Evolutionary conservation across 2,888 invertebrate species (phyloP), one percentile per base, ranked within the genome.

Genomic region (Apodemia duryi): DNA sequence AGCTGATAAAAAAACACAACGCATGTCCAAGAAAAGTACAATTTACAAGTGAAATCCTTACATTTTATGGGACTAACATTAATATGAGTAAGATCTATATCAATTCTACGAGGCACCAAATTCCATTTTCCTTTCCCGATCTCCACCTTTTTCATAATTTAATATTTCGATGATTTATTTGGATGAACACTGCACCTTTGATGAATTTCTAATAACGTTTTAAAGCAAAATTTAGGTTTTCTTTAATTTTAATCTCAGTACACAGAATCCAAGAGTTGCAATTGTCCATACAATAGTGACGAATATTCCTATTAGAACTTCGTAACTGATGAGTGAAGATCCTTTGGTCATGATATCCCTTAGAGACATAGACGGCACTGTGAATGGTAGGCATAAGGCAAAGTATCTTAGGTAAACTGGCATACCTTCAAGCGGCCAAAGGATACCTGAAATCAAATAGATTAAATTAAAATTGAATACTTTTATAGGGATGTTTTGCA

Each of bases 331-430:
- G 51, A 97, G 86, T 0, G 93, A 82, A 90, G 95, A 95, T 0
- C 97, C 97, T 79, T 96, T 95, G 68, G 95, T 95, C 75, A 97
- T 92, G 65, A 97, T 92, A 73, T 94, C 95, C 68, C 98, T 89
- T 64, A 97, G 91, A 0, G 97, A 95, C 69, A 94, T 94, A 0
- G 96, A 94, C 0, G 97, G 95, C 64, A 96, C 85, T 0, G 98
- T 98, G 79, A 97, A 95, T 0, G 98, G 98, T 5, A 97, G 88
- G 1, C 90, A 80, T 63, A 94, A 86, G 6, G 96, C 95, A 54
- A 96, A 66, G 72, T 94, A 92, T 64, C 93, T 91, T 0, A 96
- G 82, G 0, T 85, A 77, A 28, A 82, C 77, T 0, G 95, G 94
- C 95, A 96, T 94, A 7, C 94, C 94, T 81, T 95, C 94, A 65